phyloP scores from a whole-genome alignment of 2,888 invertebrate genomes.

The Ischnura elegans region DNA sequence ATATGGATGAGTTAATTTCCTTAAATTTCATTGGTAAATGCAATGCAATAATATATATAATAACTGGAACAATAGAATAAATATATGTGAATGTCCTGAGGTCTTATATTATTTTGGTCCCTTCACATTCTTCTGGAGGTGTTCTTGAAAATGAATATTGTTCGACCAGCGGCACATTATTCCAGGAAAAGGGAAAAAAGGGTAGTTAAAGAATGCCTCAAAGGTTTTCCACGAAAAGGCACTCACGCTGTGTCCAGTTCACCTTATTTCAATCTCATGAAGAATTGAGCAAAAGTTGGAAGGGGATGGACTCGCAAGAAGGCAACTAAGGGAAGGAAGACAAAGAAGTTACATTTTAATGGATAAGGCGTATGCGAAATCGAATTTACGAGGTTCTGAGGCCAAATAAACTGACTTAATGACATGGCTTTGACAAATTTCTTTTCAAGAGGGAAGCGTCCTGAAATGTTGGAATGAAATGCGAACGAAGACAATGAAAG shows the following conservation, averaged over 20 bases:
- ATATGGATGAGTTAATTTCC: no score
- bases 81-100: no score
- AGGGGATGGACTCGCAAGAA: neutral
- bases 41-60: no score
- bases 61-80: no score
- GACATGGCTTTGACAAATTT: neutral
- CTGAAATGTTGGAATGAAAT: neutral
- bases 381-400: neutral
- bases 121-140: no score
- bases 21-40: no score
- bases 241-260: neutral
- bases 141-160: no score
- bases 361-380: neutral
- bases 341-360: neutral
- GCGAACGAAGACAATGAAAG: neutral
- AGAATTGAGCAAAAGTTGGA: neutral
- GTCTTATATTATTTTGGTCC: no score
- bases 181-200: neutral
- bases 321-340: neutral
- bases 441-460: neutral
- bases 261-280: neutral
- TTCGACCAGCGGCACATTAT: neutral
- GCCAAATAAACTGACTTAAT: neutral
- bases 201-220: neutral
- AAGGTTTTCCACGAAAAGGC: neutral